Base-by-base conservation (phyloP, 2,888 invertebrate species). In the Hirtodrosophila alboralis region DNA sequence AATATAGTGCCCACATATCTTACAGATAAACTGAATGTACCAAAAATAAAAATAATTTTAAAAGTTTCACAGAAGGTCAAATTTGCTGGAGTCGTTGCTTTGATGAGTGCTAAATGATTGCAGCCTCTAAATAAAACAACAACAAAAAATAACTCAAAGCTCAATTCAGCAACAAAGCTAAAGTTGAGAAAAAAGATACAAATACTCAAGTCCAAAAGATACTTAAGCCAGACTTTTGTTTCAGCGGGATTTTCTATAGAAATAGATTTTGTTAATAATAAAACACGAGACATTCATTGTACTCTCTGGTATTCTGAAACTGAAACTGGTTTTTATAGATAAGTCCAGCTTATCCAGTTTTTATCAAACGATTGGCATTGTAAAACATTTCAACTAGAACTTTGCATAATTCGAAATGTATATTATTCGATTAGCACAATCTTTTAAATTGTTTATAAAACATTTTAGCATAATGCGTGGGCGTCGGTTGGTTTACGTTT, bases 91-190 rank as follows among this genome's bases (percentile, higher is more conserved):
- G 84, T 80, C 77, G 74, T 64, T 63, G 78, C 14, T 68, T 80
- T 64, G 73, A 62, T 64, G 83, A 74, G 75, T 73, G 73, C 75
- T 69, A 73, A 73, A 30, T 75, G 79, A 70, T 48, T 44, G 56
- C 54, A 70, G 75, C 57, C 64, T 73, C 64, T 62, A 62, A 57
- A 37, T 52, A 28, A 43, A n/a, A n/a, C n/a, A n/a, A n/a, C n/a
- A n/a, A n/a, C n/a, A n/a, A n/a, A n/a, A n/a, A n/a, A n/a, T n/a
- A 61, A 26, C 16, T 31, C 23, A 56, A 47, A 23, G 37, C 27
- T 62, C 28, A 67, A 16, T 26, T 30, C 12, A 23, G 30, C 27
- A 34, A 30, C 34, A 27, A 36, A 51, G 47, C 43, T 23, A 18
- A 18, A 33, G 53, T 26, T 43, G 9, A 44, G 10, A 33, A 30